These are phyloP conservation scores for Drosophila nikananu DNA, from an alignment of 1,140 invertebrate genomes.

Conservation along the genomic window DNA sequence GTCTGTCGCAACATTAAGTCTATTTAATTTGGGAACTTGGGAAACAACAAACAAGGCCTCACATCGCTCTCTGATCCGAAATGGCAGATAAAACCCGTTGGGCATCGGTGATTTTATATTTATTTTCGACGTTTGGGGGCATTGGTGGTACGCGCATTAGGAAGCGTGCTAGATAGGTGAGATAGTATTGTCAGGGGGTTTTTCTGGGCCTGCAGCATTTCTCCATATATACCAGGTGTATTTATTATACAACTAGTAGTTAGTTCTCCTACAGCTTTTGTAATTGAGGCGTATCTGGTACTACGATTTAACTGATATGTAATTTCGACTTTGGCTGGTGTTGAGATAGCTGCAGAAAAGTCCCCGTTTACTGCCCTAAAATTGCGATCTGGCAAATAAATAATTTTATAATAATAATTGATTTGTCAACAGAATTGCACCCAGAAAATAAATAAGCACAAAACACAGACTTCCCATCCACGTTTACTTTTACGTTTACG, in stretches of 20 bases:
- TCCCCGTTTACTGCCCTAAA: slow-evolving; percentile 43
- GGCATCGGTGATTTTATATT: slow-evolving; percentile 41
- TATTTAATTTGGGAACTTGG: slow-evolving; percentile 13
- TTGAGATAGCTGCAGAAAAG: slow-evolving; percentile 41
- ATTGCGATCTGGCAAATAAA: slow-evolving; percentile 41
- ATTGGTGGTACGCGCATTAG: slow-evolving; percentile 15
- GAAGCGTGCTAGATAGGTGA: slow-evolving; percentile 29
- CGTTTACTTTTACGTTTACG: slow-evolving; percentile 18
- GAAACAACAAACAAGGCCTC: slow-evolving; percentile 17
- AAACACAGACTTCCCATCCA: neutral
- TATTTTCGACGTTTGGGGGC: slow-evolving; percentile 1
- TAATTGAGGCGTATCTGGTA: slow-evolving; percentile 12
- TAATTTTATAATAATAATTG: slow-evolving; percentile 32
- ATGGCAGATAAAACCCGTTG: slow-evolving; percentile 27
- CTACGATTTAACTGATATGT: slow-evolving; percentile 19
- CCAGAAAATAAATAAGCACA: slow-evolving; percentile 21
- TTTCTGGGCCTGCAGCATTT: slow-evolving; percentile 25
- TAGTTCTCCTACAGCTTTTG: slow-evolving; percentile 6
- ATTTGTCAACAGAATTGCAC: slow-evolving; percentile 43
- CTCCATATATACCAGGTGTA: slow-evolving; percentile 14
- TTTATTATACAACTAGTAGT: neutral
- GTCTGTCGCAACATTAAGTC: slow-evolving; percentile 26
- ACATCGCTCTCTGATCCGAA: slow-evolving; percentile 20
- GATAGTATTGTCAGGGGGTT: slow-evolving; percentile 27
- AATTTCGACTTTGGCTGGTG: slow-evolving; percentile 16